A percentile compares a stretch with the other conserved stretches of the same genome.
Conservation (phyloP, 2,113 vertebrate species). For the Cryptotis parvus region DNA sequence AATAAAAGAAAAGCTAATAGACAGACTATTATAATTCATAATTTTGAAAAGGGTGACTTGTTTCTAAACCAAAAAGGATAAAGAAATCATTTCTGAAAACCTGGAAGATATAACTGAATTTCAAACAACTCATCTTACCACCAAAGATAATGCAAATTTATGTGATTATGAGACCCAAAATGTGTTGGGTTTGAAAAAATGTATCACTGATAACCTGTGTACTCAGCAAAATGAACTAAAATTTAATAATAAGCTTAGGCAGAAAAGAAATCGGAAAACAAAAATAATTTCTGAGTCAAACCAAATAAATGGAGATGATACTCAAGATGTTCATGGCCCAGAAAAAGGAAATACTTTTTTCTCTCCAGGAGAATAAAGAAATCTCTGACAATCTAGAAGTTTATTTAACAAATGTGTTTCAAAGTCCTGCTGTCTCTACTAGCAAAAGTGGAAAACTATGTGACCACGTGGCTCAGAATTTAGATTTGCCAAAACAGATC, state of each 20-base stretch:
- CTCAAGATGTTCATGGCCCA: conserved; percentile 12
- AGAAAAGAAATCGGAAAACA: conserved; percentile 69
- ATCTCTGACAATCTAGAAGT: not conserved
- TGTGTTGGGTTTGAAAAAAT: conserved; percentile 45
- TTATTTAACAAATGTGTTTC: conserved; percentile 38
- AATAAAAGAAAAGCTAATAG: conserved; percentile 63
- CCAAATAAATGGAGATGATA: conserved; percentile 30
- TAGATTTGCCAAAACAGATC: conserved; percentile 48
- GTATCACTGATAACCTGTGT: conserved; percentile 29
- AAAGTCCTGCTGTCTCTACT: conserved; percentile 39
- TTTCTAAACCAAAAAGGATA: conserved; percentile 61
- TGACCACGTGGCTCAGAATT: conserved; percentile 15
- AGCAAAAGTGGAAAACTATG: not conserved
- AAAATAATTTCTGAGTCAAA: conserved; percentile 73
- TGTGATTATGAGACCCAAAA: conserved; percentile 59
- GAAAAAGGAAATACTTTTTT: conserved; percentile 36
- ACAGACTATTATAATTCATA: conserved; percentile 77
- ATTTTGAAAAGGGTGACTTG: conserved; percentile 58
- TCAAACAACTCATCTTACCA: conserved; percentile 50
- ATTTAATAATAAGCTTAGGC: conserved; percentile 54
- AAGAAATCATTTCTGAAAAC: conserved; percentile 65
- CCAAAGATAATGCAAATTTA: conserved; percentile 58
- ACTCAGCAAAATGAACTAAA: conserved; percentile 56
- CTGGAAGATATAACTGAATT: conserved; percentile 54
- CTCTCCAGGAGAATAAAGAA: conserved; percentile 41